phyloP scores from a whole-genome alignment of 2,113 vertebrate species.

The Hystrix cristata region DNA sequence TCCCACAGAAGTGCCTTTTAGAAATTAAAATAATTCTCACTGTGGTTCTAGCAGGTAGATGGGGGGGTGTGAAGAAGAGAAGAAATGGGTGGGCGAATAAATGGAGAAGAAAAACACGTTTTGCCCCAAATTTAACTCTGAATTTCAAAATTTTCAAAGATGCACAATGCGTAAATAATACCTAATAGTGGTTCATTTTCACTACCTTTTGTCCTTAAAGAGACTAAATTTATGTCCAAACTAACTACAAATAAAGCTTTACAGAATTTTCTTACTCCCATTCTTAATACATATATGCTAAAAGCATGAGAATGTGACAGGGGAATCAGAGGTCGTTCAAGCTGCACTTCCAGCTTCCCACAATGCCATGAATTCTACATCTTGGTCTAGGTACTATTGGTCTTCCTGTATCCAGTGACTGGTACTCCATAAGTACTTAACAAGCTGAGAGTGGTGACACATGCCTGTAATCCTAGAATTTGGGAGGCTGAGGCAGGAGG shows the following conservation, averaged over 20 bases:
- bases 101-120: constrained; percentile 55
- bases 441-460: neutral
- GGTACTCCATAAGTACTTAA: neutral
- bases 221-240: constrained; percentile 29
- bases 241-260: constrained; percentile 5
- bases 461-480: neutral
- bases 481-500: neutral
- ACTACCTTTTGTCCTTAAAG: constrained; percentile 22
- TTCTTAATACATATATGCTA: neutral
- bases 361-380: neutral
- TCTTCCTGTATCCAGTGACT: neutral
- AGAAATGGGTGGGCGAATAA: constrained; percentile 50
- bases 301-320: neutral
- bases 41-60: constrained; percentile 46
- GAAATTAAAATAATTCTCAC: constrained; percentile 81
- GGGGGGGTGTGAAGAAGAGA: constrained; percentile 50
- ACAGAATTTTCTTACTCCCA: neutral
- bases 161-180: neutral
- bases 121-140: neutral
- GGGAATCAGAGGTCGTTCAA: neutral
- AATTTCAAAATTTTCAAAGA: constrained; percentile 64
- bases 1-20: constrained; percentile 77
- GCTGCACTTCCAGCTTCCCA: neutral
- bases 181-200: neutral
- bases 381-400: neutral